Evolutionary conservation across 2,888 invertebrate genomes (phyloP).

Genomic region (Agrotis puta): DNA sequence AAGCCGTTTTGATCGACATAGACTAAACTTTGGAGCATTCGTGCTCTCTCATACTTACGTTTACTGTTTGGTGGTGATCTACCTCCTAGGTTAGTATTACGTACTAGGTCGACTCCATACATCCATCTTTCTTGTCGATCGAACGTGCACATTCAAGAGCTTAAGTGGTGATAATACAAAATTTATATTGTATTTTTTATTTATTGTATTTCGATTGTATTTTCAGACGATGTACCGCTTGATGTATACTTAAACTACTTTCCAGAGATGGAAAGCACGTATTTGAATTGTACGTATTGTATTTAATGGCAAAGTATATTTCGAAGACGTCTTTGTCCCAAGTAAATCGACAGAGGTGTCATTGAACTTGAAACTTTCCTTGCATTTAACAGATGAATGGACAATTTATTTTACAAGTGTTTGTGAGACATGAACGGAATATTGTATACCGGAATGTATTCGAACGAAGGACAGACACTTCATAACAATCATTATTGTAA

Average conservation of each 20-base stretch:
- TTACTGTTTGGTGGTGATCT: conserved; percentile 4
- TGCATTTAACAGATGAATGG: conserved; percentile 23
- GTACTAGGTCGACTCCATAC: conserved; percentile 24
- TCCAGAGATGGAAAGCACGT: not conserved
- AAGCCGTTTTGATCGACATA: not conserved
- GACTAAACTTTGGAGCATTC: conserved; percentile 10
- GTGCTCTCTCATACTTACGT: not conserved
- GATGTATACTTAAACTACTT: conserved; percentile 1
- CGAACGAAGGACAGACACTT: not conserved
- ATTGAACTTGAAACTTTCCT: not conserved
- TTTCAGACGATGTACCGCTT: not conserved
- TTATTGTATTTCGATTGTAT: conserved; percentile 21
- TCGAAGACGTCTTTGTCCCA: not conserved
- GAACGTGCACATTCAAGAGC: conserved; percentile 30
- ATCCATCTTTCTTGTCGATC: conserved; percentile 11
- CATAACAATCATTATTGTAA: conserved; percentile 2
- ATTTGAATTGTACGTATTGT: conserved; percentile 6
- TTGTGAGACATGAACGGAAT: not conserved
- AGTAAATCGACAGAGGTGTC: not conserved
- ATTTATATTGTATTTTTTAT: conserved; percentile 35
- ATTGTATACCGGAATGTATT: conserved; percentile 1
- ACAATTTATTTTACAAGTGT: not conserved
- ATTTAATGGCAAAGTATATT: not conserved
- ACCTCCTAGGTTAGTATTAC: conserved; percentile 19
- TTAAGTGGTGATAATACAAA: conserved; percentile 53